A percentile compares a stretch with the other conserved stretches of the same genome.
Evolutionary conservation across 2,888 invertebrate species (phyloP).

Genomic region (Mesochorus sp.): DNA sequence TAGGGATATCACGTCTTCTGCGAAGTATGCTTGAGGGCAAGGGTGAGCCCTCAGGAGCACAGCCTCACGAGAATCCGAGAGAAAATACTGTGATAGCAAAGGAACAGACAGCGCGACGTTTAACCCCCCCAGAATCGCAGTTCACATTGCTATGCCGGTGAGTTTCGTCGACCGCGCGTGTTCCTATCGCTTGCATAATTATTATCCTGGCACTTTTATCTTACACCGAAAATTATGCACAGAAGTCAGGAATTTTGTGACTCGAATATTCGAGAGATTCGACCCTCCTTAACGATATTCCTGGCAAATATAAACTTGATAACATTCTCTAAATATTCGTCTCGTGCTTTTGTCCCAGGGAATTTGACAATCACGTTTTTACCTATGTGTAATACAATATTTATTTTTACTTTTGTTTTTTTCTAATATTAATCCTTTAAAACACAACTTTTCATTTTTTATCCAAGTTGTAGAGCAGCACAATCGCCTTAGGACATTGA

Average conservation of each 20-base stretch:
- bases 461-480: too few species aligned
- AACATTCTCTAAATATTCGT: too few species aligned
- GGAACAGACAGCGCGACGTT: background rate
- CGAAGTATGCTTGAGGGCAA: conserved; percentile 8
- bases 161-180: conserved; percentile 67
- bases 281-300: too few species aligned
- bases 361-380: too few species aligned
- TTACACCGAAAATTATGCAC: conserved; percentile 69
- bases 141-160: conserved; percentile 73
- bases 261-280: conserved; percentile 24
- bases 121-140: conserved; percentile 24
- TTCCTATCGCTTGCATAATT: conserved; percentile 78
- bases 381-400: too few species aligned
- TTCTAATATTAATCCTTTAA: too few species aligned
- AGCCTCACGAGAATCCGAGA: conserved; percentile 8
- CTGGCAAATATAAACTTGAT: too few species aligned
- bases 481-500: too few species aligned
- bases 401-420: too few species aligned
- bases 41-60: conserved; percentile 1
- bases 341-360: too few species aligned
- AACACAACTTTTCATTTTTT: too few species aligned
- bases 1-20: conserved; percentile 25
- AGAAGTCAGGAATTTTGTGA: conserved; percentile 22
- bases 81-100: background rate
- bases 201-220: conserved; percentile 71